Base-by-base conservation (phyloP, 2,888 invertebrate species). In the Subacronicta megacephala region DNA sequence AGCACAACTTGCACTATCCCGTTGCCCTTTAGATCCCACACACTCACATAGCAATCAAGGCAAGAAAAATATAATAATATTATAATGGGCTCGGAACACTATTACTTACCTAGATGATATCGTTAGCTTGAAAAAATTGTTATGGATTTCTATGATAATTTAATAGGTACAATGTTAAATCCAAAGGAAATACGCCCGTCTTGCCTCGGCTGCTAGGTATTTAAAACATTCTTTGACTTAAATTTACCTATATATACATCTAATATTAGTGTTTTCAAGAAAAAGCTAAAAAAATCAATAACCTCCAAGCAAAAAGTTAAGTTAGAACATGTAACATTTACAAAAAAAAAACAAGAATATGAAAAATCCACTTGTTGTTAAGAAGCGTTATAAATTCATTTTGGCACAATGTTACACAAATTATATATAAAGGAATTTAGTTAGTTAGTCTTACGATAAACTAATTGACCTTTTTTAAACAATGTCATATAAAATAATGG, bases 121-220 rank as follows among this genome's bases (percentile, higher is more conserved):
- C 1, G 2, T 45, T n/a, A 13, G 2, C 7, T 9, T 15, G 2
- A 12, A 9, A 10, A 20, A 13, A 20, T 7, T 7, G 2, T 7
- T 6, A 20, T 20, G 37, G 7, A 2, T 26, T 12, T 29, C 12
- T 10, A 2, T 12, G 10, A 3, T 3, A 29, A 10, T 1, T 31
- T 31, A n/a, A n/a, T 10, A 1, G n/a, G 7, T 1, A 31, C 31
- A n/a, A 3, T 31, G n/a, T 31, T 1, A 31, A 26, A 26, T 10
- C 26, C 26, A 26, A 23, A 23, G 23, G 23, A 12, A 29, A 1
- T 6, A 5, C 31, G n/a, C 56, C 71, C 52, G 51, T 74, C 87
- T 92, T 93, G 93, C 93, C 93, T 87, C 77, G 56, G 73, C 81
- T 87, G 93, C 92, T 93, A 93, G 91, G 92, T 85, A 75, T 83